Base-by-base conservation (phyloP, 1,140 invertebrate genomes). In the Colletes latitarsis region DNA sequence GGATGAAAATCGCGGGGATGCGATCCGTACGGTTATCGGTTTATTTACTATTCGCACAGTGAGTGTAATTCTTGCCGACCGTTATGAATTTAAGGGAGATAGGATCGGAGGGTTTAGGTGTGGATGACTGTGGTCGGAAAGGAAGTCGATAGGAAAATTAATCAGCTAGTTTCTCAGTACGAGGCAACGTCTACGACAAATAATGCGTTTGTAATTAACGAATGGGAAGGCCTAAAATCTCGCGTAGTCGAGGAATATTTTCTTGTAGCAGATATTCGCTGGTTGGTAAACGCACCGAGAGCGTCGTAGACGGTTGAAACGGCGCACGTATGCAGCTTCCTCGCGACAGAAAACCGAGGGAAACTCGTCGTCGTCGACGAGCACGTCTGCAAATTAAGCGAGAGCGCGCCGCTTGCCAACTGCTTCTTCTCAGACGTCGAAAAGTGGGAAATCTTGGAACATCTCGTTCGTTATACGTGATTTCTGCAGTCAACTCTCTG, bases 391-490 rank as follows among this genome's bases (percentile, higher is more conserved):
- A 79, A 79, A 79, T 79, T 79, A 79, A 79, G 49, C 58, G 77
- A 55, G 70, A 10, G 17, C 21, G 15, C 77, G 53, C 63, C 53
- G 77, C 53, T 75, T 67, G 63, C 71, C 77, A 80, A 80, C 77
- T 68, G 77, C 21, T 60, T 75, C 58, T 49, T 67, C 58, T 17
- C 62, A 39, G 77, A 67, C 63, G 77, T 67, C 77, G 77, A 80
- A 80, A 80, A 80, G 52, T 66, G 63, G 71, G 63, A 75, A 80
- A 80, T 80, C 77, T 75, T 75, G 77, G 77, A 60, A 75, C 75
- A 80, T 80, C 77, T 80, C 53, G 77, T 80, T 80, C 71, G 77
- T 80, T 80, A 70, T 49, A 82, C 58, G 74, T 66, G 67, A 82
- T 71, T 82, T 66, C 74, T 70, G 21, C 46, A 52, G 41, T 74